Evolutionary conservation across 2,797 vertebrate genomes (phyloP).

Genomic region (Crenuchus spilurus): DNA sequence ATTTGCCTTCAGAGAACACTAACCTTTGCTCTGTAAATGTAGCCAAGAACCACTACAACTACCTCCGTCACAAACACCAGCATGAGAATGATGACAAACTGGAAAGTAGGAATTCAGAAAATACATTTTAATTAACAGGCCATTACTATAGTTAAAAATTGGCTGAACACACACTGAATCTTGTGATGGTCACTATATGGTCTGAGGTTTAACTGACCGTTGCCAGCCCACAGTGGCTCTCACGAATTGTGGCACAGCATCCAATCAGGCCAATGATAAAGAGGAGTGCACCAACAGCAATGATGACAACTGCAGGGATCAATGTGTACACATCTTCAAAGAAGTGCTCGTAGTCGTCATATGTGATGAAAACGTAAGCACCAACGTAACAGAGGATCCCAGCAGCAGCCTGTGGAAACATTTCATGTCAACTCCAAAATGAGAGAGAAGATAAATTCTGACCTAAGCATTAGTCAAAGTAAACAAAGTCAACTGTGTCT

Average conservation of each 20-base stretch:
- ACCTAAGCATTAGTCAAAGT: too few relatives aligned
- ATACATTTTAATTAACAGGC: background rate
- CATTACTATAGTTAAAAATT: background rate
- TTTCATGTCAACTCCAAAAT: background rate
- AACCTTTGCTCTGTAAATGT: conserved; percentile 98
- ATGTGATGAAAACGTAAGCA: conserved; percentile 98
- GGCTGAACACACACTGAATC: too few relatives aligned
- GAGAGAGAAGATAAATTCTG: too few relatives aligned
- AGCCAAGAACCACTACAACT: conserved; percentile 94
- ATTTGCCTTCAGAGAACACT: conserved; percentile 29
- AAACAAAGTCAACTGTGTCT: too few relatives aligned
- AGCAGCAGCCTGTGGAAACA: conserved; percentile 86
- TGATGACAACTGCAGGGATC: conserved; percentile 92
- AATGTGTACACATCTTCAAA: conserved; percentile 95
- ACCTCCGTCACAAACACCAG: conserved; percentile 96
- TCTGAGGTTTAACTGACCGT: conserved; percentile 78
- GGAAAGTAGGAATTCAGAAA: conserved; percentile 59
- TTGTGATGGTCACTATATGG: background rate
- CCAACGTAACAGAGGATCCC: conserved; percentile 97
- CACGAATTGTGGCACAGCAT: conserved; percentile 94
- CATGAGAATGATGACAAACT: conserved; percentile 96
- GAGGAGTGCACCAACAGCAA: conserved; percentile 91
- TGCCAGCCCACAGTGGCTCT: conserved; percentile 93
- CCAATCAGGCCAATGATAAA: conserved; percentile 96
- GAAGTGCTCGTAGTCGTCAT: conserved; percentile 97